phyloP scores from a whole-genome alignment of 2,113 vertebrate species.

The Hypanus sabinus region DNA sequence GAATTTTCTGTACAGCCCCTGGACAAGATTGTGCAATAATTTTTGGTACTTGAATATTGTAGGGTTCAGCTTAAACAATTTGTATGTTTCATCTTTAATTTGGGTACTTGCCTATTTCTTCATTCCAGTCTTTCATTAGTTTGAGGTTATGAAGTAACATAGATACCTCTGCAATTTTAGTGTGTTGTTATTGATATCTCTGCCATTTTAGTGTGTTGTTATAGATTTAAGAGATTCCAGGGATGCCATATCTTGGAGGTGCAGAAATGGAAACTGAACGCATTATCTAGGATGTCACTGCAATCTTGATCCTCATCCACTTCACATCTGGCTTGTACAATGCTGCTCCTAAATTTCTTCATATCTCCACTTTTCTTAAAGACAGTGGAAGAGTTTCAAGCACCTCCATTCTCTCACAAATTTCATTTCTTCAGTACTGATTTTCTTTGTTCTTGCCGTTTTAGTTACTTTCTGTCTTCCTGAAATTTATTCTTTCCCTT shows the following conservation, averaged over 20 bases:
- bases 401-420: not conserved
- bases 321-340: not conserved
- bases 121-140: not conserved
- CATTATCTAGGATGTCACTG: not conserved
- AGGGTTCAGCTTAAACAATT: not conserved
- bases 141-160: not conserved
- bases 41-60: not conserved
- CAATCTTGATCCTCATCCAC: not conserved
- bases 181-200: not conserved
- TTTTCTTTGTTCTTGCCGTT: not conserved
- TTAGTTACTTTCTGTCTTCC: not conserved
- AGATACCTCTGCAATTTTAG: not conserved
- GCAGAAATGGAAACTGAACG: not conserved
- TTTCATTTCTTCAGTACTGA: not conserved
- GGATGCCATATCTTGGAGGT: not conserved
- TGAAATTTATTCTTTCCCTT: not conserved
- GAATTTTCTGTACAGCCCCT: not conserved
- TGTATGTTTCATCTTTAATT: not conserved
- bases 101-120: not conserved
- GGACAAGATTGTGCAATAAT: not conserved
- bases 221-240: slow-evolving; percentile 16
- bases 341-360: not conserved
- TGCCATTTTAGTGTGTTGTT: not conserved
- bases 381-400: no score
- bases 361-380: not conserved